Evolutionary conservation across 2,797 vertebrate genomes (phyloP).

Genomic region (Liparis tanakae): DNA sequence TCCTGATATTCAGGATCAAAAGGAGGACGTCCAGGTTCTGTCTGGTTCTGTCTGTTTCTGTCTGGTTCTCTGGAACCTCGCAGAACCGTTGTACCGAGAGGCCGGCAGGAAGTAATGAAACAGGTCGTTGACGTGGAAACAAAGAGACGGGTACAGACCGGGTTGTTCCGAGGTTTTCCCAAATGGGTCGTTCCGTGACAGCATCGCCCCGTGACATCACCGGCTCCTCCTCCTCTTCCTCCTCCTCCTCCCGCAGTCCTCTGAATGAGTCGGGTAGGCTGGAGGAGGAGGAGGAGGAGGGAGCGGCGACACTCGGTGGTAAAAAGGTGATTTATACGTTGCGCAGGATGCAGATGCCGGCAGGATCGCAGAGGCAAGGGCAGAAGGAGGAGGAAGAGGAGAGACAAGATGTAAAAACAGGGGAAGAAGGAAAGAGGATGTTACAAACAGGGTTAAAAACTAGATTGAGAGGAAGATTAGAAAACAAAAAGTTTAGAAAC

Average conservation of each 20-base stretch:
- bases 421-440: constrained; percentile 11
- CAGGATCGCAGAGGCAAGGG: constrained; percentile 48
- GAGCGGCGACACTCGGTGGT: constrained; percentile 47
- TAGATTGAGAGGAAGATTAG: background rate
- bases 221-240: constrained; percentile 20
- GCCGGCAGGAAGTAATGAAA: background rate
- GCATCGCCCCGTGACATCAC: constrained; percentile 45
- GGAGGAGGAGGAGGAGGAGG: constrained; percentile 29
- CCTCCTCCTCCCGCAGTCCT: constrained; percentile 12
- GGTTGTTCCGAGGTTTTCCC: constrained; percentile 39
- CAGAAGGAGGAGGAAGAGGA: constrained; percentile 13
- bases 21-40: background rate
- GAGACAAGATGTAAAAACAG: background rate
- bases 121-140: constrained; percentile 8
- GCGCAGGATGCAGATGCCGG: constrained; percentile 61
- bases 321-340: constrained; percentile 74
- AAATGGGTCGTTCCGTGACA: constrained; percentile 38
- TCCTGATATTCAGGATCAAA: background rate
- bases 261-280: constrained; percentile 40
- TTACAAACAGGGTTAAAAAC: constrained; percentile 19
- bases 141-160: background rate
- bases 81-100: background rate
- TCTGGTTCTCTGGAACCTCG: background rate
- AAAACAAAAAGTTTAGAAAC: background rate
- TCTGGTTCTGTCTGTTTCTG: background rate